Evolutionary conservation across 2,888 invertebrate species (phyloP).

Genomic region (Aphidius colemani): DNA sequence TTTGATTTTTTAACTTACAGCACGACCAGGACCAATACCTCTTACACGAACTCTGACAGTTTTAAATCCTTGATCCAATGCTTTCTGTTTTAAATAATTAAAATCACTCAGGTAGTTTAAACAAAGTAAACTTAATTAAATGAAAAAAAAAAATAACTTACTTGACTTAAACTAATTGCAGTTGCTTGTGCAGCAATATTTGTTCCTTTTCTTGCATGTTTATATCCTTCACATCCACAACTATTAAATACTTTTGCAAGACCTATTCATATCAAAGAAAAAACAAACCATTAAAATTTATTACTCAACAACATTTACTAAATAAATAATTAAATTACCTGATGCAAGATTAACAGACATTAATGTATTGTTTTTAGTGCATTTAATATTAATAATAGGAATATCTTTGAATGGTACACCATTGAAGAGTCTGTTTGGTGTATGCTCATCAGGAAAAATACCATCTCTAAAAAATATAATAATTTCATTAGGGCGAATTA

Average conservation of each 20-base stretch:
- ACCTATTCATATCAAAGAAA: constrained; percentile 3
- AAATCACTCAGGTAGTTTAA: too few relatives aligned
- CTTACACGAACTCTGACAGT: constrained; percentile 77
- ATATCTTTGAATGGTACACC: constrained; percentile 79
- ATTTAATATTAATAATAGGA: constrained; percentile 82
- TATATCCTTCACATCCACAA: constrained; percentile 92
- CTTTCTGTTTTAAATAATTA: constrained; percentile 56
- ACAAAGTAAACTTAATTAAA: constrained; percentile 6
- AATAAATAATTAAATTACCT: constrained; percentile 67
- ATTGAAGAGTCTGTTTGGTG: constrained; percentile 74
- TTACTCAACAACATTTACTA: constrained; percentile 1
- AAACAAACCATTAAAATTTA: constrained; percentile 9
- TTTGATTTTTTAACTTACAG: constrained; percentile 66
- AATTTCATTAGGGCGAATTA: not conserved
- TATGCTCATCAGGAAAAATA: constrained; percentile 73
- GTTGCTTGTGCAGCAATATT: constrained; percentile 96
- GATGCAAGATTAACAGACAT: constrained; percentile 66
- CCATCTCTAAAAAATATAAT: constrained; percentile 63
- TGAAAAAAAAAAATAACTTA: constrained; percentile 58
- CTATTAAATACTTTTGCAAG: constrained; percentile 67
- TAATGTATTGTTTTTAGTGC: constrained; percentile 88
- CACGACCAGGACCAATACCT: constrained; percentile 87
- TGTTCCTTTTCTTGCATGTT: constrained; percentile 93
- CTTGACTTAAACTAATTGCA: constrained; percentile 77
- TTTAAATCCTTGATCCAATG: constrained; percentile 73